Conservation (phyloP, 2,797 vertebrate genomes). For the Cephalopachus bancanus region DNA sequence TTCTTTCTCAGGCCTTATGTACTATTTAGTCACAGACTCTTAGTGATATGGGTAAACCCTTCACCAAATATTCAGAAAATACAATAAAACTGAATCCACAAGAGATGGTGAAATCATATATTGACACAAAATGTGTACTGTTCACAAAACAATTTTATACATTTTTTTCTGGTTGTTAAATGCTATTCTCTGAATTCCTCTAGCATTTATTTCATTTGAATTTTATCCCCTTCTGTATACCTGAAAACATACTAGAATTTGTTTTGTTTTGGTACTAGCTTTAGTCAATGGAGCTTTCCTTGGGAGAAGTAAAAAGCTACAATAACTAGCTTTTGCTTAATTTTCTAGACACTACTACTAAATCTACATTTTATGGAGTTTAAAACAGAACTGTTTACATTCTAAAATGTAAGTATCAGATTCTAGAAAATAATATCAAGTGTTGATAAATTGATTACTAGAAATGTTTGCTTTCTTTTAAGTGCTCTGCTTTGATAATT, state of each 20-base stretch:
- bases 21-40: neutral
- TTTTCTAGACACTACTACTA: neutral
- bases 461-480: neutral
- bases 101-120: neutral
- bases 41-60: neutral
- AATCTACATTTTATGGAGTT: neutral
- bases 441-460: neutral
- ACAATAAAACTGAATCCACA: neutral
- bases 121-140: neutral
- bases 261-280: neutral
- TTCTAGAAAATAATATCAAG: neutral
- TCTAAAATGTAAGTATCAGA: neutral
- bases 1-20: neutral
- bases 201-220: neutral
- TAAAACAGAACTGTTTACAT: neutral
- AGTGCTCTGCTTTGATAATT: neutral
- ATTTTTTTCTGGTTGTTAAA: neutral
- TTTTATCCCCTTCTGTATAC: neutral
- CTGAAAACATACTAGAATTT: neutral
- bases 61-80: conserved; percentile 2
- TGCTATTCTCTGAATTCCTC: neutral
- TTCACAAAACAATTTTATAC: neutral
- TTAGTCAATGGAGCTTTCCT: neutral
- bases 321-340: neutral
- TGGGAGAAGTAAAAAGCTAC: neutral